phyloP scores from a whole-genome alignment of 23 tunicate genomes.

The Oikopleura vanhoeffeni region DNA sequence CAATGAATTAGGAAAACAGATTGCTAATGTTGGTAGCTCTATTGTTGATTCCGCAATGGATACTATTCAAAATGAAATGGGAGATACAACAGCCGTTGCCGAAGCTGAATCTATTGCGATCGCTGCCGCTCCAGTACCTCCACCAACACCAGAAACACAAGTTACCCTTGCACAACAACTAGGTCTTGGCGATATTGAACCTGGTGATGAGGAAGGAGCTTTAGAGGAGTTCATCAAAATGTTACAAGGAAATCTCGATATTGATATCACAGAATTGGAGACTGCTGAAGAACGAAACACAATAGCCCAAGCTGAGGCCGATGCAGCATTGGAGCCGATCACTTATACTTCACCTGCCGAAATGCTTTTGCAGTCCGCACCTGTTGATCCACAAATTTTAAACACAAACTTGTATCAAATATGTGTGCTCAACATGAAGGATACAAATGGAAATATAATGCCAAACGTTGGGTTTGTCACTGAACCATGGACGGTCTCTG shows the following conservation, averaged over 20 bases:
- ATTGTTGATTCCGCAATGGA: background rate
- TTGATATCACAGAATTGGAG: background rate
- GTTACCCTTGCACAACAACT: background rate
- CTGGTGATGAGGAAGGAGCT: background rate
- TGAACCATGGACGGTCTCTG: background rate
- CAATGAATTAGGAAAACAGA: background rate
- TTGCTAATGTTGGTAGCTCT: background rate
- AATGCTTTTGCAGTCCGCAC: background rate
- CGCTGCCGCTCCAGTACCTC: constrained; percentile 8
- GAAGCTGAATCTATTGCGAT: background rate
- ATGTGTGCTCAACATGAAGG: background rate
- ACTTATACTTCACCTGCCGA: background rate
- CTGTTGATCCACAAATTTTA: background rate
- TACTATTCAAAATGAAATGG: background rate
- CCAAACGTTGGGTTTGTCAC: constrained; percentile 1
- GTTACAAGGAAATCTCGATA: background rate
- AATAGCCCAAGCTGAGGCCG: background rate
- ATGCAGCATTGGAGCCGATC: background rate
- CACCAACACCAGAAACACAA: background rate
- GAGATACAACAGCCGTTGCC: background rate
- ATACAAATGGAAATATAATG: constrained; percentile 6
- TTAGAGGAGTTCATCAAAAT: background rate
- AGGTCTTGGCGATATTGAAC: background rate
- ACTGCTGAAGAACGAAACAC: background rate
- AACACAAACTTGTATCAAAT: background rate